Percentiles rank a stretch among this genome's conserved stretches.
These are phyloP conservation scores for Amaurobius ferox DNA, from an alignment of 2,888 invertebrate species.

Conservation along the genomic window DNA sequence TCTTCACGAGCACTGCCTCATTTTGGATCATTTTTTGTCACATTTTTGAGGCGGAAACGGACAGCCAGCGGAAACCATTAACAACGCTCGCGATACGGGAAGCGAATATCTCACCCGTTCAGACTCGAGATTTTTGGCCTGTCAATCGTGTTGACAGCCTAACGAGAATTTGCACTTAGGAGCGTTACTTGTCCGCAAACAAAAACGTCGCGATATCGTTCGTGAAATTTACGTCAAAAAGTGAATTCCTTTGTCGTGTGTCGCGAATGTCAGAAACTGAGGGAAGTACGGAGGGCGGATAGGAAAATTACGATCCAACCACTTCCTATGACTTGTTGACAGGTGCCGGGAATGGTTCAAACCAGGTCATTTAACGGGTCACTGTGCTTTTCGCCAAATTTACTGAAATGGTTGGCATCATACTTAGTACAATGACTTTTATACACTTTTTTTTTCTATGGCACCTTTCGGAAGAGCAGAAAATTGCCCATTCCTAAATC, in stretches of 20 bases:
- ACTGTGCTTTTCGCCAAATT: not conserved
- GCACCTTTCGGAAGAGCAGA: too few relatives aligned
- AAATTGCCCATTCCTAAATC: too few relatives aligned
- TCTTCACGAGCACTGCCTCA: slow-evolving; percentile 36
- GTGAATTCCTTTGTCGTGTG: too few relatives aligned
- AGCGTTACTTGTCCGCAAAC: not conserved
- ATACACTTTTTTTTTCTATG: too few relatives aligned
- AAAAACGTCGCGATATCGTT: not conserved
- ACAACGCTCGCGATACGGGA: slow-evolving; percentile 41
- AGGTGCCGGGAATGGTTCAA: not conserved
- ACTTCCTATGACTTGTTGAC: not conserved
- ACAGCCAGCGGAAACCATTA: slow-evolving; percentile 62
- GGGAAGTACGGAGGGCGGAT: not conserved
- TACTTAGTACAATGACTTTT: too few relatives aligned
- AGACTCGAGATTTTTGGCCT: slow-evolving; percentile 31
- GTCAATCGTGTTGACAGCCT: slow-evolving; percentile 49
- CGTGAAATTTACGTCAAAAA: too few relatives aligned
- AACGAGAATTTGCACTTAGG: slow-evolving; percentile 33
- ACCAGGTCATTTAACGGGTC: not conserved
- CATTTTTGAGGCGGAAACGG: slow-evolving; percentile 63
- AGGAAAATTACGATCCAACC: not conserved
- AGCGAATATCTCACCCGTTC: slow-evolving; percentile 40
- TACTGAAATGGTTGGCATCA: not conserved
- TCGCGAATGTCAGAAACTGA: not conserved
- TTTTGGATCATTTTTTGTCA: slow-evolving; percentile 60